Conservation (phyloP, 2,113 vertebrate genomes). For the Poeciliopsis prolifica region DNA sequence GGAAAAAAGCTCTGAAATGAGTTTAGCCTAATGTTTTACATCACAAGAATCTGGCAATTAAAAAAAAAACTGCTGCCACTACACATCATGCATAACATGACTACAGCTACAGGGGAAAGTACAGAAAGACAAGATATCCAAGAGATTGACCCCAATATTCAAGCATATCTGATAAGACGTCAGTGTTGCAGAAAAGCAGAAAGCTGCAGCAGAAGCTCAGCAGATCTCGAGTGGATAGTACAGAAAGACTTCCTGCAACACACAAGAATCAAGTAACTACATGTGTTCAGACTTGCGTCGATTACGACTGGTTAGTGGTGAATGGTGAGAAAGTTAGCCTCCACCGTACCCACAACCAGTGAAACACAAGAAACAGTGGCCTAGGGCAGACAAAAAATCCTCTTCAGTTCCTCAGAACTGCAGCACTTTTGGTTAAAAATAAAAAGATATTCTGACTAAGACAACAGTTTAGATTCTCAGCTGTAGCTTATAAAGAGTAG, state of each 20-base stretch:
- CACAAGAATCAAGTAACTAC: constrained; percentile 3
- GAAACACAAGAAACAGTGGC: constrained; percentile 57
- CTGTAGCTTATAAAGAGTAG: too few relatives aligned
- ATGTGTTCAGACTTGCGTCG: constrained; percentile 18
- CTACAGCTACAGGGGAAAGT: constrained; percentile 21
- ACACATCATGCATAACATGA: background rate
- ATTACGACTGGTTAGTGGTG: constrained; percentile 11
- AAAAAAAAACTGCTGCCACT: background rate
- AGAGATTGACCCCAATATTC: constrained; percentile 33
- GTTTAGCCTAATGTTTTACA: background rate
- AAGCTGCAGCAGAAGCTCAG: constrained; percentile 24
- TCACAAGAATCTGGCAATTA: background rate
- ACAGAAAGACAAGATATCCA: constrained; percentile 39
- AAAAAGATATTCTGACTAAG: too few relatives aligned
- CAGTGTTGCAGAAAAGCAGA: constrained; percentile 44
- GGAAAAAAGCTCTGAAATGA: background rate
- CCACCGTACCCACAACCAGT: constrained; percentile 34
- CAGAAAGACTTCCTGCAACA: constrained; percentile 48
- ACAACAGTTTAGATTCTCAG: too few relatives aligned
- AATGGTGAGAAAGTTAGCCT: constrained; percentile 30
- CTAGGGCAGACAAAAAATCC: constrained; percentile 17
- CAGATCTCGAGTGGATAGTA: constrained; percentile 27
- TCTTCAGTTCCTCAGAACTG: background rate
- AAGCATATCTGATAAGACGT: constrained; percentile 46
- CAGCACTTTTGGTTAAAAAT: too few relatives aligned